These are phyloP conservation scores for Ceratosolen fusciceps DNA, from an alignment of 1,140 invertebrate species.

Conservation along the genomic window DNA sequence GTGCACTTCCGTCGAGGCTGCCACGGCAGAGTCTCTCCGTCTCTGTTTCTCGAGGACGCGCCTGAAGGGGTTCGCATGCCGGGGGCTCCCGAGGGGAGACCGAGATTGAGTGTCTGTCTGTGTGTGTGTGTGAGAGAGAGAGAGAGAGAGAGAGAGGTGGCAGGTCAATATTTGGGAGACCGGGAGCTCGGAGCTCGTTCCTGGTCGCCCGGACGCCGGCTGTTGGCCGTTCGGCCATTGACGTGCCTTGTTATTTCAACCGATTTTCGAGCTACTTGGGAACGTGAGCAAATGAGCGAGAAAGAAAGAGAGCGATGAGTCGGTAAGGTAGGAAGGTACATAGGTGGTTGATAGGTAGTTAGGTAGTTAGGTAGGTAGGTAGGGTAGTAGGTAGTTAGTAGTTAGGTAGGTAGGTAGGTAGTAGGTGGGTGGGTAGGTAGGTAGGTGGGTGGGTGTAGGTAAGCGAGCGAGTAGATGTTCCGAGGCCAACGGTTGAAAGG, in stretches of 20 bases:
- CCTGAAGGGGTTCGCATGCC: slow-evolving; percentile 33
- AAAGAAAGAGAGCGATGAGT: no score
- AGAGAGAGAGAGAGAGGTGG: background rate
- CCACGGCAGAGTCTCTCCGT: background rate
- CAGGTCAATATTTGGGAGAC: slow-evolving; percentile 11
- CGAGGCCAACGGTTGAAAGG: background rate
- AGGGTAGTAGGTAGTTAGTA: no score
- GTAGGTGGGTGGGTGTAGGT: no score
- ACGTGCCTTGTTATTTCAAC: background rate
- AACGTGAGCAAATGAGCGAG: no score
- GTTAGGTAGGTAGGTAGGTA: no score
- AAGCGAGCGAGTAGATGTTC: background rate
- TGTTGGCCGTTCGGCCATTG: background rate
- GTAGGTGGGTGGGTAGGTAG: no score
- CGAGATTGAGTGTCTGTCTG: background rate
- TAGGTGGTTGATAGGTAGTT: no score
- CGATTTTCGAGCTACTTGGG: background rate
- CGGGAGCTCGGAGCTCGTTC: background rate
- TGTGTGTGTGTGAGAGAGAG: background rate
- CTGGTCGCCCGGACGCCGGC: background rate
- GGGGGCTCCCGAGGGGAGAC: slow-evolving; percentile 8
- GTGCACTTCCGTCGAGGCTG: slow-evolving; percentile 27
- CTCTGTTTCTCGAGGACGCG: slow-evolving; percentile 30
- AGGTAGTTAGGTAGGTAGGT: no score
- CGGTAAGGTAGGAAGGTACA: no score